Conservation (phyloP, 2,797 vertebrate genomes). For the Astyanax mexicanus region DNA sequence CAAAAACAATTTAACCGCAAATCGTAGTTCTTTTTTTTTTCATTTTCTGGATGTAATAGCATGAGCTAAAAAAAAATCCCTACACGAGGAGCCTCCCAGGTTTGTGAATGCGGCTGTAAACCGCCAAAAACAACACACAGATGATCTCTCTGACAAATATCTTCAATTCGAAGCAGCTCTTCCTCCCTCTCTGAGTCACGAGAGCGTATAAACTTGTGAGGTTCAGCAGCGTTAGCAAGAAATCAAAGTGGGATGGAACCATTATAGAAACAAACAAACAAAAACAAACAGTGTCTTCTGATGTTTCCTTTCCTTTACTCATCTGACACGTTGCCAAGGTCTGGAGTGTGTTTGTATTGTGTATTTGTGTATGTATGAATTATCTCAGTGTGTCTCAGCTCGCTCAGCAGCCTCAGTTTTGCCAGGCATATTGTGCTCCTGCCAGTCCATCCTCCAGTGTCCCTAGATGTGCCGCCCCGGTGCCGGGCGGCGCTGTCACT, state of each 20-base stretch:
- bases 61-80: not conserved
- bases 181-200: constrained; percentile 62
- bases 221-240: constrained; percentile 74
- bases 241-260: constrained; percentile 69
- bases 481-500: constrained; percentile 58
- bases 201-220: constrained; percentile 69
- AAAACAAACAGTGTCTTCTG: constrained; percentile 51
- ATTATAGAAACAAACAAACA: constrained; percentile 63
- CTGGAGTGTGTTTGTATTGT: constrained; percentile 25
- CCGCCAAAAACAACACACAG: constrained; percentile 66
- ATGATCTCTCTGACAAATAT: constrained; percentile 68
- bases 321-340: constrained; percentile 56
- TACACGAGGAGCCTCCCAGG: not conserved
- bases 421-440: constrained; percentile 80
- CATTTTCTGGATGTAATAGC: not conserved
- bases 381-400: constrained; percentile 54
- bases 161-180: constrained; percentile 65
- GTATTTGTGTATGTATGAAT: constrained; percentile 31
- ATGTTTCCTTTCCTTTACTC: constrained; percentile 57
- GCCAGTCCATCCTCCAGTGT: constrained; percentile 71
- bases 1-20: too few relatives aligned
- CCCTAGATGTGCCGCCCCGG: constrained; percentile 66
- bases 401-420: constrained; percentile 63
- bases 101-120: not conserved
- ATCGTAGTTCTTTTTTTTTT: not conserved